phyloP scores from a whole-genome alignment of 2,888 invertebrate species.

The Sinelater perroti region DNA sequence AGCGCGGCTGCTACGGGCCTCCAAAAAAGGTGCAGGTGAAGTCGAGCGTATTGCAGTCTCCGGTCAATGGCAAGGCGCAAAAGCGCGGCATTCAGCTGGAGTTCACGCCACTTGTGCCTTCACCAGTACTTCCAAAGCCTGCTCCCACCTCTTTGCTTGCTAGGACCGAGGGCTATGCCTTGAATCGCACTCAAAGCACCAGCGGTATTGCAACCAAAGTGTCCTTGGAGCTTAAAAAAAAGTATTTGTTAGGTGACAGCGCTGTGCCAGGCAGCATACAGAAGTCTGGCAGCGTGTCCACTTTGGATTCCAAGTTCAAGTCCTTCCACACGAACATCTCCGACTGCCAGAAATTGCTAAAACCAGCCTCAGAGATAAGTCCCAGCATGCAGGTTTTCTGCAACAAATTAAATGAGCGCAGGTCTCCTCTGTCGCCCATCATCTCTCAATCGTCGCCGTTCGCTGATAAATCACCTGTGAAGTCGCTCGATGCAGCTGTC shows the following conservation, averaged over 20 bases:
- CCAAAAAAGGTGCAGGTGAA: conserved; percentile 72
- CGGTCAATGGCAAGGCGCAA: conserved; percentile 55
- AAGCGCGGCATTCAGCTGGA: conserved; percentile 58
- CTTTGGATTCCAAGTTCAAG: conserved; percentile 84
- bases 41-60: conserved; percentile 61
- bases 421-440: conserved; percentile 58
- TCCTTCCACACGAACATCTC: conserved; percentile 86
- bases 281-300: conserved; percentile 84
- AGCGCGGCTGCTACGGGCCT: conserved; percentile 59
- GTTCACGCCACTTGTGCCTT: conserved; percentile 57
- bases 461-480: conserved; percentile 18
- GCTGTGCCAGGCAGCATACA: conserved; percentile 74
- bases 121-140: conserved; percentile 50
- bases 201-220: conserved; percentile 89
- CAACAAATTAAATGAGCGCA: conserved; percentile 56
- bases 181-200: conserved; percentile 85
- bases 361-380: conserved; percentile 76
- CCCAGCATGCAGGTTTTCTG: conserved; percentile 76
- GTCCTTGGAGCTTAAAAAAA: conserved; percentile 85
- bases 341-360: conserved; percentile 86
- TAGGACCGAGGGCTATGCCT: conserved; percentile 76
- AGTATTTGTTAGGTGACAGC: conserved; percentile 80
- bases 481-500: conserved; percentile 27
- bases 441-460: conserved; percentile 32
- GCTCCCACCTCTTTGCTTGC: conserved; percentile 49